These are phyloP conservation scores for Streptopelia turtur DNA, from an alignment of 2,797 vertebrate genomes.

Conservation along the genomic window DNA sequence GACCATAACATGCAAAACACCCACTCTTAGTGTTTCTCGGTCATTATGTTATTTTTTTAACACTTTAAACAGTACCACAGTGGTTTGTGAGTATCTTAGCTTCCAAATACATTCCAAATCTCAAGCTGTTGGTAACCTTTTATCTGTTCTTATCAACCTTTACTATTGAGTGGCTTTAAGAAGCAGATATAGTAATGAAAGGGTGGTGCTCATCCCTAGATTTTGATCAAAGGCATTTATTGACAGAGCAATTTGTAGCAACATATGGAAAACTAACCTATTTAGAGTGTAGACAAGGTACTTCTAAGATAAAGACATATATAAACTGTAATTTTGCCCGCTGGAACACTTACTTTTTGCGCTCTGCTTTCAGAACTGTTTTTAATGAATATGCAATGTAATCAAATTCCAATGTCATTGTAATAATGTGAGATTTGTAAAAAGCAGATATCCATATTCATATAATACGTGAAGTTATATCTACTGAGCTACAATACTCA, in stretches of 20 bases:
- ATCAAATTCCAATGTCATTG: neutral
- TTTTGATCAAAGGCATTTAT: conserved; percentile 56
- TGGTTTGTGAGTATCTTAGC: neutral
- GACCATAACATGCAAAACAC: neutral
- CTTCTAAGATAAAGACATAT: neutral
- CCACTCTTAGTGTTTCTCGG: neutral
- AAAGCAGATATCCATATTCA: neutral
- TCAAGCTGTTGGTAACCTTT: neutral
- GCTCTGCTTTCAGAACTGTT: neutral
- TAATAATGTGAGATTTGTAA: neutral
- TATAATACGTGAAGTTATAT: neutral
- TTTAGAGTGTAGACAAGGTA: neutral
- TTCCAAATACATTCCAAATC: conserved; percentile 8
- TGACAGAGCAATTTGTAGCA: conserved; percentile 62
- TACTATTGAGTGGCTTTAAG: conserved; percentile 23
- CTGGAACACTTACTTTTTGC: neutral
- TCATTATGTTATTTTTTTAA: neutral
- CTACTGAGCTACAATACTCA: neutral
- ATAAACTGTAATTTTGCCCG: neutral
- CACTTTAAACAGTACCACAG: neutral
- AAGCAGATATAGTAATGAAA: conserved; percentile 5
- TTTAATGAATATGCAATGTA: neutral
- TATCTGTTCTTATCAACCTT: conserved; percentile 42
- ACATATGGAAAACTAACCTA: neutral
- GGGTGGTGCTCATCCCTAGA: neutral